Conservation (phyloP, 2,888 invertebrate genomes). For the Nymphalis urticae region DNA sequence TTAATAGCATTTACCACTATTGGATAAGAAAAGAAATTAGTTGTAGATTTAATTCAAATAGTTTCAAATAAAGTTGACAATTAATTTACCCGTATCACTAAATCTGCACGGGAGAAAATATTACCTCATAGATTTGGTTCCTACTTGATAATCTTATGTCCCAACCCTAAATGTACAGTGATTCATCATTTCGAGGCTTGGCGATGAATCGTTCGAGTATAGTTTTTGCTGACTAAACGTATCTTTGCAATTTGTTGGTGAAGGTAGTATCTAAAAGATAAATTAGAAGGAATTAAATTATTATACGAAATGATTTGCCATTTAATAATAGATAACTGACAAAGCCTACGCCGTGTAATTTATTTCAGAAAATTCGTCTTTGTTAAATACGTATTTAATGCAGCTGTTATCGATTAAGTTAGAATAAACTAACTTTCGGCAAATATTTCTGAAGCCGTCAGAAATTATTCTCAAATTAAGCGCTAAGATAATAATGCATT, state of each 20-base stretch:
- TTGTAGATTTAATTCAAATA: no score
- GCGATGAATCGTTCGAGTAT: slow-evolving; percentile 32
- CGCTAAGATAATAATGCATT: not conserved
- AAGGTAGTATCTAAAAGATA: slow-evolving; percentile 16
- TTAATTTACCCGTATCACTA: no score
- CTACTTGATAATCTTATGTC: not conserved
- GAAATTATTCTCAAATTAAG: not conserved
- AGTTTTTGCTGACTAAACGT: slow-evolving; percentile 37
- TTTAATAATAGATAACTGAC: not conserved
- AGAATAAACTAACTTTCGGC: not conserved
- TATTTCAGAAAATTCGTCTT: not conserved
- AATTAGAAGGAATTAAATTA: slow-evolving; percentile 3
- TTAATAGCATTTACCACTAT: no score
- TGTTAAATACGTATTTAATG: not conserved
- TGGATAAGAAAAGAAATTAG: no score
- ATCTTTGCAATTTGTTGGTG: slow-evolving; percentile 11
- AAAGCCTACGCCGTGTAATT: not conserved
- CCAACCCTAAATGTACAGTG: slow-evolving; percentile 30
- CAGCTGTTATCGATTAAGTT: not conserved
- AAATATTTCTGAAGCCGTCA: not conserved
- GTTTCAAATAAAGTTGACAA: no score
- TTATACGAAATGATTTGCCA: not conserved
- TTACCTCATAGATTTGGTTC: no score
- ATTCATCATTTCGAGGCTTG: slow-evolving; percentile 35
- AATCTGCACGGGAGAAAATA: no score